Evolutionary conservation across 2,113 vertebrate species (phyloP), one percentile per base, ranked within the genome.

Genomic region (Coregonus clupeaformis): DNA sequence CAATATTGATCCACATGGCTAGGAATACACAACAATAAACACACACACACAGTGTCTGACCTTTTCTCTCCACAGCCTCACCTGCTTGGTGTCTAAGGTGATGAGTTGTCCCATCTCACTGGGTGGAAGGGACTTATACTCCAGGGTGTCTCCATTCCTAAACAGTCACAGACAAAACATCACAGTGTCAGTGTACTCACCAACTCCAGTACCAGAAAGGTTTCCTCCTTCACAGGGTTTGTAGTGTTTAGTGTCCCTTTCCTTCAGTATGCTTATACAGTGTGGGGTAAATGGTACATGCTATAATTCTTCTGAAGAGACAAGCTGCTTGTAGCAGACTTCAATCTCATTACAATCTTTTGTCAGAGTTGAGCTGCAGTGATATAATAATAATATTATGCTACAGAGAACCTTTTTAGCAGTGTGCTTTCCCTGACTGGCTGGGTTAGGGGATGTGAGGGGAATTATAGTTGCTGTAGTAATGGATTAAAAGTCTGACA

Each of bases 91-190:
- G 5, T 94, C 94, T 0, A 84, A 74, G 0, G 84, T 68, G 0
- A 92, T 78, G n/a, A 93, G 80, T 12, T 77, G 47, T 0, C 90
- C 91, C 0, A 77, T 84, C 1, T 97, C 96, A 0, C 83, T 71
- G 6, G 87, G 92, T 0, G 91, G 27, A 1, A 92, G 20, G 63
- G 92, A 90, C 85, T 90, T 95, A 68, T 93, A 92, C 76, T 95
- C 94, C 0, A 91, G 83, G 90, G 93, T 92, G 0, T 85, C 94
- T 18, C 89, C 84, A 64, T 81, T 94, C 82, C 96, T 98, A 0
- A 0, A 4, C 75, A 82, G 4, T 22, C 73, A 73, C 83, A 74
- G 7, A 60, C 18, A 69, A 67, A 67, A 72, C 29, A 66, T 32
- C 30, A 27, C 69, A 59, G 75, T n/a, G 6, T 32, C 20, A 4